Evolutionary conservation across 2,888 invertebrate genomes (phyloP).

Genomic region (Drosophila yooni): DNA sequence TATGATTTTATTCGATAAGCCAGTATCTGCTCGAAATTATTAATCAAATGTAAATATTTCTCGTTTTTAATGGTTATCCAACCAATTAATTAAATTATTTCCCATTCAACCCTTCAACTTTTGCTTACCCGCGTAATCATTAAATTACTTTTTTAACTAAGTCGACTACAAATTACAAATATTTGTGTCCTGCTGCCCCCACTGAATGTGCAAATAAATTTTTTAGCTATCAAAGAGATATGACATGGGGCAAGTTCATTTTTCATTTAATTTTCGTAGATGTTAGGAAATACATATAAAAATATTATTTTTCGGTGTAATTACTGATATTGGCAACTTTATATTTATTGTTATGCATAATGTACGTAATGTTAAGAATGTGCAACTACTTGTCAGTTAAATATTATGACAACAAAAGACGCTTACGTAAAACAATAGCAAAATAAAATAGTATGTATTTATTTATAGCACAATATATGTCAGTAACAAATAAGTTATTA

Average conservation of each 20-base stretch:
- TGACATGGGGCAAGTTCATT: slow-evolving; percentile 46
- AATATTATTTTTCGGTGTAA: slow-evolving; percentile 64
- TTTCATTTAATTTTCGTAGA: slow-evolving; percentile 46
- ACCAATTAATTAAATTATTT: slow-evolving; percentile 32
- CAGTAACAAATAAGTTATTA: slow-evolving; percentile 1
- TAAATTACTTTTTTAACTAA: slow-evolving; percentile 7
- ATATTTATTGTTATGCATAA: slow-evolving; percentile 58
- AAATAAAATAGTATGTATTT: slow-evolving; percentile 53
- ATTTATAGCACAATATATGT: slow-evolving; percentile 13
- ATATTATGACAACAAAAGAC: slow-evolving; percentile 49
- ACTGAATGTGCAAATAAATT: slow-evolving; percentile 40
- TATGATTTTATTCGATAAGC: slow-evolving; percentile 64
- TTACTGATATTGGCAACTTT: slow-evolving; percentile 78
- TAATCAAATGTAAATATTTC: slow-evolving; percentile 52
- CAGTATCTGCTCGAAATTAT: slow-evolving; percentile 59
- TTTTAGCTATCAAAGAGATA: slow-evolving; percentile 40
- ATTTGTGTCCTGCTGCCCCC: slow-evolving; percentile 27
- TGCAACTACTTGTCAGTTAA: slow-evolving; percentile 53
- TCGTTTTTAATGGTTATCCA: slow-evolving; percentile 44
- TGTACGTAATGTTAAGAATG: slow-evolving; percentile 58
- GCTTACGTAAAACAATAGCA: slow-evolving; percentile 46
- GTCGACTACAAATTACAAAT: slow-evolving; percentile 33
- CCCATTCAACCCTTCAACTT: slow-evolving; percentile 8
- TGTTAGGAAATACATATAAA: slow-evolving; percentile 64
- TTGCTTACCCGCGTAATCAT: slow-evolving; percentile 18